These are phyloP conservation scores for Tridacna gigas DNA, from an alignment of 2,888 invertebrate species.

Conservation along the genomic window DNA sequence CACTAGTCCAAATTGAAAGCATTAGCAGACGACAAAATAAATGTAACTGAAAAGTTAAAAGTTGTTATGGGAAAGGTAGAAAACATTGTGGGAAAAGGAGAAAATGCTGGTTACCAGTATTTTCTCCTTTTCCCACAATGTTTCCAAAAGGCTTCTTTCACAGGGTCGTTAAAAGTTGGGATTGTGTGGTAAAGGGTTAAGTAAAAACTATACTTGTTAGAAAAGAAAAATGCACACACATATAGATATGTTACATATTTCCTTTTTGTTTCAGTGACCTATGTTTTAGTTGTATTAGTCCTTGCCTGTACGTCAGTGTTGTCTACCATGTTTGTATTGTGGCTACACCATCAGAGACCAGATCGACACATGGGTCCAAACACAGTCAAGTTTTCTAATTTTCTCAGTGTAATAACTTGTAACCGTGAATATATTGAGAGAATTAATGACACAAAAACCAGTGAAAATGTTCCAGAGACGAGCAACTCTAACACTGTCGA, in stretches of 20 bases:
- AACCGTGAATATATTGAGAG: neutral
- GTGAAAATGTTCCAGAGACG: neutral
- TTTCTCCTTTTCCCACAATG: too few relatives aligned
- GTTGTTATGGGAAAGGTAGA: too few relatives aligned
- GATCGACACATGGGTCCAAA: slow-evolving; percentile 13
- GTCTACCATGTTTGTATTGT: slow-evolving; percentile 22
- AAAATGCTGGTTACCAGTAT: too few relatives aligned
- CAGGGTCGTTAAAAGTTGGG: neutral
- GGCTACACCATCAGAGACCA: slow-evolving; percentile 25
- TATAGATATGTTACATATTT: neutral
- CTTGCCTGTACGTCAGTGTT: slow-evolving; percentile 21
- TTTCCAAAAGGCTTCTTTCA: too few relatives aligned
- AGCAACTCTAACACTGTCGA: neutral
- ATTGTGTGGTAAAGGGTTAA: neutral
- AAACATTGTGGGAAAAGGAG: too few relatives aligned
- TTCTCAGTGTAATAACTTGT: slow-evolving; percentile 7
- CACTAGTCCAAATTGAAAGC: too few relatives aligned
- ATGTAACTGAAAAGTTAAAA: too few relatives aligned
- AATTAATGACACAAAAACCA: neutral
- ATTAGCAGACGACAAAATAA: too few relatives aligned
- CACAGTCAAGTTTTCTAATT: neutral
- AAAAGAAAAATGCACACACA: too few relatives aligned
- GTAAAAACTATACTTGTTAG: neutral
- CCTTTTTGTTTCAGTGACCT: slow-evolving; percentile 37
- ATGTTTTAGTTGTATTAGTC: slow-evolving; percentile 24